A percentile compares a stretch with the other conserved stretches of the same genome.
Evolutionary conservation across 1,140 invertebrate genomes (phyloP).

Genomic region (Neelides sp.): DNA sequence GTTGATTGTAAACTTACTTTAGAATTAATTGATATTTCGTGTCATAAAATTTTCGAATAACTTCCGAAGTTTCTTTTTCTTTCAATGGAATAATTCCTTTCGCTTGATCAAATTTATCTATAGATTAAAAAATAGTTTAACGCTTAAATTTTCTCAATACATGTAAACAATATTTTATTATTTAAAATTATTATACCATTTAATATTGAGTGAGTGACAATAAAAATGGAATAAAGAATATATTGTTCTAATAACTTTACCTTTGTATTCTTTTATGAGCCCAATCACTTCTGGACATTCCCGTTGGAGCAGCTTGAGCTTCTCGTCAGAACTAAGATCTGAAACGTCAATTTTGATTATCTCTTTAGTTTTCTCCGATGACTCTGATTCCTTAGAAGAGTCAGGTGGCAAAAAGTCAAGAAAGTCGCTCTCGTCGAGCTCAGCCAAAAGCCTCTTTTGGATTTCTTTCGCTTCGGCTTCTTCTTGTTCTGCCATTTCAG

Average conservation of each 20-base stretch:
- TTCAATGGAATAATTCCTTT: conserved; percentile 52
- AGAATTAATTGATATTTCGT: conserved; percentile 56
- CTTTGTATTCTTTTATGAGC: conserved; percentile 62
- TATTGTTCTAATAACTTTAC: conserved; percentile 41
- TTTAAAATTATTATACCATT: background rate
- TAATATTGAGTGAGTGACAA: too few species aligned
- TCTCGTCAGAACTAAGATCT: conserved; percentile 58
- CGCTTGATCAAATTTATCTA: conserved; percentile 46
- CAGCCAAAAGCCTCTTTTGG: conserved; percentile 59
- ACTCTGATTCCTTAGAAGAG: conserved; percentile 27
- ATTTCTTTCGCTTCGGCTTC: conserved; percentile 72
- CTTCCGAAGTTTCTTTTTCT: conserved; percentile 43
- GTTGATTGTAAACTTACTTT: conserved; percentile 50
- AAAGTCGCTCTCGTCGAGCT: conserved; percentile 70
- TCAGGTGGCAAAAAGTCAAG: conserved; percentile 47
- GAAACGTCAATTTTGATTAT: conserved; percentile 58
- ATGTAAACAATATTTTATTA: too few species aligned
- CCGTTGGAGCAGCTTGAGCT: conserved; percentile 58
- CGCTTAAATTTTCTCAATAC: too few species aligned
- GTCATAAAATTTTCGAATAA: conserved; percentile 51
- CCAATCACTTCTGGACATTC: conserved; percentile 70
- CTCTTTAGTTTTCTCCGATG: conserved; percentile 40
- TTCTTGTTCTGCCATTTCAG: conserved; percentile 61
- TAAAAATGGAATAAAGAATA: too few species aligned
- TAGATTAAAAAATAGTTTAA: conserved; percentile 28